Evolutionary conservation across 92 coral and sea anemone genomes (phyloP).

Genomic region (Paragorgia papillata): DNA sequence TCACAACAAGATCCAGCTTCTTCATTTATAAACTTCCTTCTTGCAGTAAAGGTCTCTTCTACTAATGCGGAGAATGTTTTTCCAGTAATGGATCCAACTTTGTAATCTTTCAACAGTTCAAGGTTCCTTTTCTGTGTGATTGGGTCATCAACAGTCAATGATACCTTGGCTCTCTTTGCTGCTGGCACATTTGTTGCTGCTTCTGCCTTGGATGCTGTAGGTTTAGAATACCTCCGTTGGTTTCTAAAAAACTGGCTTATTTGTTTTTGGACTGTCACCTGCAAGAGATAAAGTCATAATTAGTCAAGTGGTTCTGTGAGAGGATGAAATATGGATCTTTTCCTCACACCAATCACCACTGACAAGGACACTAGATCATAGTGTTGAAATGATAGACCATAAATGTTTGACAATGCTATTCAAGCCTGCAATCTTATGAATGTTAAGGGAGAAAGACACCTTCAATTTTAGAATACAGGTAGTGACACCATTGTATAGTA

Average conservation of each 20-base stretch:
- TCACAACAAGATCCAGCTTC: slow-evolving; percentile 24
- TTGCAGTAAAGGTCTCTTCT: slow-evolving; percentile 1
- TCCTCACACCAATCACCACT: too few relatives aligned
- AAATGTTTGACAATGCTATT: too few relatives aligned
- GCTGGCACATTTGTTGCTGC: neutral
- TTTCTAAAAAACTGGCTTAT: slow-evolving; percentile 37
- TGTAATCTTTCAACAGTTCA: slow-evolving; percentile 11
- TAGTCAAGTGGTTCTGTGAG: neutral
- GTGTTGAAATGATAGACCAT: too few relatives aligned
- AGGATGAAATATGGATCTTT: too few relatives aligned
- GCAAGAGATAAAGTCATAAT: neutral
- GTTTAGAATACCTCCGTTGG: slow-evolving; percentile 19
- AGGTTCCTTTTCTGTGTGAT: slow-evolving; percentile 26
- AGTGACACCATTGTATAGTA: too few relatives aligned
- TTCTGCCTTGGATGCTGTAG: neutral
- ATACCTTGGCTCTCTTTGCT: neutral
- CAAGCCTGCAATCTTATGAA: too few relatives aligned
- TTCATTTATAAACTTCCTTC: slow-evolving; percentile 16
- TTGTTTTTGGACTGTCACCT: slow-evolving; percentile 35
- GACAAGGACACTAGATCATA: too few relatives aligned
- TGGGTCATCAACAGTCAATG: neutral
- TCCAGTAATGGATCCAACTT: slow-evolving; percentile 15
- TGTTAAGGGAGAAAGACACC: too few relatives aligned
- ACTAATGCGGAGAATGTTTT: slow-evolving; percentile 33
- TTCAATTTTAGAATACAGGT: too few relatives aligned